Conservation (phyloP, 2,797 vertebrate genomes). For the Myiotriccus ornatus region DNA sequence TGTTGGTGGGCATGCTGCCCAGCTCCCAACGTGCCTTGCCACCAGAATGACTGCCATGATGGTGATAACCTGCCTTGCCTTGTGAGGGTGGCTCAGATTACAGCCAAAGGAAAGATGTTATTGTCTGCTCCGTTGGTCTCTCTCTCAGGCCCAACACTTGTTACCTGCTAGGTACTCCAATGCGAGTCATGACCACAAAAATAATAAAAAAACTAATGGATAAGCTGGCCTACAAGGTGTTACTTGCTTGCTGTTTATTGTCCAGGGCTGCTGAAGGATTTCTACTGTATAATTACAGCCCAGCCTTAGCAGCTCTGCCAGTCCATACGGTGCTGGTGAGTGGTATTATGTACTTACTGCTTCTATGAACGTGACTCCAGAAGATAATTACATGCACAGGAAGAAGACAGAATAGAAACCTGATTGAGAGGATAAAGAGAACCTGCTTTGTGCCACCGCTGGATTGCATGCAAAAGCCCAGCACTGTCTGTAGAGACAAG, state of each 20-base stretch:
- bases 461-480: not conserved
- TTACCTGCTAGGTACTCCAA: not conserved
- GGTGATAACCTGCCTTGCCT: not conserved
- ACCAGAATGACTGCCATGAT: fast-evolving
- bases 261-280: not conserved
- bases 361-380: not conserved
- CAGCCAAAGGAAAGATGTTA: not conserved
- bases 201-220: not conserved
- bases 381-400: not conserved
- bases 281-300: not conserved
- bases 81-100: not conserved
- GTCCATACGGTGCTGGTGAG: not conserved
- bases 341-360: not conserved
- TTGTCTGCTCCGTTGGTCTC: not conserved
- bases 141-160: not conserved
- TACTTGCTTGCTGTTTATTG: constrained; percentile 5
- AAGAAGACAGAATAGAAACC: not conserved
- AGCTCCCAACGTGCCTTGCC: fast-evolving
- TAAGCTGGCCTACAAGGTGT: not conserved
- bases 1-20: not conserved
- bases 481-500: not conserved
- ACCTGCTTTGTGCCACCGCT: not conserved
- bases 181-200: not conserved
- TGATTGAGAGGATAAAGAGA: not conserved
- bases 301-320: not conserved